Evolutionary conservation across 2,888 invertebrate species (phyloP), one percentile per base, ranked within the genome.

Genomic region (Pandemis cinnamomeana): DNA sequence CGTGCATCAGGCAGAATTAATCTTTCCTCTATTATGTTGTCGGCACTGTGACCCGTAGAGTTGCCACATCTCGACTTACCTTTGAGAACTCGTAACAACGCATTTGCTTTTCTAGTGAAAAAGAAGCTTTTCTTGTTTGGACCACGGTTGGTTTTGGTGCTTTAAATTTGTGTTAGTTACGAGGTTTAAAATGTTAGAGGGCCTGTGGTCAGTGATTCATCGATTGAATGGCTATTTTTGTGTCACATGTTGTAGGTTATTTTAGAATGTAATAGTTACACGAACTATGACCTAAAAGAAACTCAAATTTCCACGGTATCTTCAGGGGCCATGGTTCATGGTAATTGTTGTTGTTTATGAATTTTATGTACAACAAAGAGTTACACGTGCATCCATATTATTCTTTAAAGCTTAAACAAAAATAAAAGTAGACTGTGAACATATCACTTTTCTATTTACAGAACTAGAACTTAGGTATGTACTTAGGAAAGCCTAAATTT

Each of bases 1-100:
- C 61, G 41, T 67, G 70, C 58, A 27, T 20, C 61, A 15, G 13
- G 42, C 42, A 36, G 67, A 36, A 74, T 74, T 71, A 74, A 71
- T 74, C 67, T 74, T 62, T 41, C 48, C 61, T 27, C 70, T 74
- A 74, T 74, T 74, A 74, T 74, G 71, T 74, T 74, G 74, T 74
- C 74, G 61, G 67, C 46, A 15, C 42, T 53, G 70, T 61, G 61
- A 53, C 36, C 70, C 70, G 53, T 20, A 8, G 69, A 6, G 27
- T 58, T 58, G 27, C 58, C 27, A 58, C 58, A 58, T 58, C 58
- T 58, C 27, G 27, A 10, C 27, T 27, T 27, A 27, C 58, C 8
- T 20, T 8, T 4, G 3, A 20, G 15, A 55, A 20, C 55, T 15
- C 55, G 13, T 8, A 36, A 8, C 20, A 15, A 8, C 15, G 20